Base-by-base conservation (phyloP, 1,140 invertebrate genomes). In the Adoxophyes honmai region DNA sequence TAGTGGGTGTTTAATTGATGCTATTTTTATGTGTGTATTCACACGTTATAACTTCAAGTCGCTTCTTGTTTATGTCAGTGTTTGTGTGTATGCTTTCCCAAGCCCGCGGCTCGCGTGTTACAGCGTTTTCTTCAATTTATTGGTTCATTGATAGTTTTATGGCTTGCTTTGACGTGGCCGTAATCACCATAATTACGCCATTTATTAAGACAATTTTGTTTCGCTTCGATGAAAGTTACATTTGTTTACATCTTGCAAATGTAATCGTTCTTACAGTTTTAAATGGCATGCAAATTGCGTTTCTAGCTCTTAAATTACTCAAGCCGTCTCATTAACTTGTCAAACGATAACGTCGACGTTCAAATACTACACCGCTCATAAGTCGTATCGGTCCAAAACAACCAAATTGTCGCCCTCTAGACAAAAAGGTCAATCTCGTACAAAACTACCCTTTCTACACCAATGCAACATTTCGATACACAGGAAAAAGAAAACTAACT, bases 391-490 rank as follows among this genome's bases (percentile, higher is more conserved):
- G 13, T 11, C 4, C 15, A 34, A 52, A 35, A n/a, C 18, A 54
- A 54, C 38, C 5, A 35, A 21, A 18, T 11, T 37, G 8, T 51
- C 7, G 38, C 57, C 64, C 70, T 60, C 59, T 62, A 68, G 71
- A 76, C 60, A 53, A 57, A 88, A 88, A 88, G 81, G 85, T 82
- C 85, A 83, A 72, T 74, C 66, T 62, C 62, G 66, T 60, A 66
- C 66, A 79, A 83, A 75, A 81, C 62, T 68, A 85, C 83, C 85
- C 85, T 79, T 85, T 85, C 75, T 75, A 76, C 61, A 68, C 62
- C 59, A 74, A 75, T 78, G 75, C 65, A 73, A 78, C 70, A 66
- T 65, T 73, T 68, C 75, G 76, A 83, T 76, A 83, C 75, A 69
- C 70, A 66, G 63, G 66, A 64, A 75, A 88, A 88, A 82, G 78